Conservation (phyloP, 2,888 invertebrate genomes). For the Tryphoninae sp. region DNA sequence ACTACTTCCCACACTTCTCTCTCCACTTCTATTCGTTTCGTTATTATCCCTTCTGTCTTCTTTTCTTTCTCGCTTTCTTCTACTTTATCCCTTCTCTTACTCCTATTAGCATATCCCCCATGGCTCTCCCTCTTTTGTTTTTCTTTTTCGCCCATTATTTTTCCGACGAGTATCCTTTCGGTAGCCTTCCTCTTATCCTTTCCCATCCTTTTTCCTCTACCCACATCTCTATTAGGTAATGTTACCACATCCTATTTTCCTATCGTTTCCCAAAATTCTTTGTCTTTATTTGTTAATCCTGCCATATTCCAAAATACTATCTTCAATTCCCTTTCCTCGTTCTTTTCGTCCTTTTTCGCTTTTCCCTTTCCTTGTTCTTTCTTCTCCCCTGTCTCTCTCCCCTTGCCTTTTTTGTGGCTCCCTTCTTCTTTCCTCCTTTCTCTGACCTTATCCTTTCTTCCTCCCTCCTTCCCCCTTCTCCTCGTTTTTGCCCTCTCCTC, state of each 20-base stretch:
- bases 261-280: conserved; percentile 32
- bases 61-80: conserved; percentile 4
- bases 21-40: conserved; percentile 7
- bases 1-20: conserved; percentile 20
- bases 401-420: too few species aligned
- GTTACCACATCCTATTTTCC: conserved; percentile 27
- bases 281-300: conserved; percentile 4
- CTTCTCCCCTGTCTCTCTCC: too few species aligned
- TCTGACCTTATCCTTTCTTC: too few species aligned
- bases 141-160: conserved; percentile 23
- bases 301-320: conserved; percentile 41
- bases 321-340: background rate
- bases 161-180: conserved; percentile 41
- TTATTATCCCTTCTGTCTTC: conserved; percentile 18
- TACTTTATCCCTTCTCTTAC: background rate
- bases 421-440: too few species aligned
- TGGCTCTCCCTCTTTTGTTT: conserved; percentile 44
- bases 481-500: too few species aligned
- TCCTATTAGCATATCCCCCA: conserved; percentile 41
- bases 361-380: too few species aligned
- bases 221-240: conserved; percentile 50
- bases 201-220: conserved; percentile 46
- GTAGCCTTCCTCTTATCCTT: background rate
- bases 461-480: too few species aligned
- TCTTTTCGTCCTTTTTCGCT: too few species aligned